phyloP scores from a whole-genome alignment of 2,888 invertebrate species.

The Ephialtes manifestator region DNA sequence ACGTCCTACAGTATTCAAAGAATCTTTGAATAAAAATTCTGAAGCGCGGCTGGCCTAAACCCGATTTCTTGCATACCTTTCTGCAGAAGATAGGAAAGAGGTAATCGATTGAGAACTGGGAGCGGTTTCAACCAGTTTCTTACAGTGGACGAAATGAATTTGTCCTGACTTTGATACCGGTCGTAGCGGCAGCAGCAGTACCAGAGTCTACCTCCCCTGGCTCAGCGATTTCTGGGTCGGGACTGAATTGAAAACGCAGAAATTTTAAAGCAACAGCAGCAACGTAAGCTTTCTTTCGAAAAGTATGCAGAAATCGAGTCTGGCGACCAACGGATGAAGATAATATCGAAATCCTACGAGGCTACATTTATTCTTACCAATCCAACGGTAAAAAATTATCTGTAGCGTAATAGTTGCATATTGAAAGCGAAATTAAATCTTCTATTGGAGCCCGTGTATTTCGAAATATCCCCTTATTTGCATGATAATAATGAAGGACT shows the following conservation, averaged over 20 bases:
- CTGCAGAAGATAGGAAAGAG: neutral
- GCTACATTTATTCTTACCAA: neutral
- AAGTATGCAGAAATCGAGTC: constrained; percentile 34
- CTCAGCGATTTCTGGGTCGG: constrained; percentile 54
- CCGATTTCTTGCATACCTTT: constrained; percentile 36
- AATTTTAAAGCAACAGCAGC: constrained; percentile 34
- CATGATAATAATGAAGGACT: neutral
- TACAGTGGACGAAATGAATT: constrained; percentile 54
- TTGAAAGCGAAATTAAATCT: neutral
- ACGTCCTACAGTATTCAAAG: constrained; percentile 26
- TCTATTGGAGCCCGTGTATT: no score
- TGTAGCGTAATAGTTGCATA: neutral
- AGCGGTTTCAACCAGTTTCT: constrained; percentile 52
- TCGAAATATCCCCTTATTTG: no score
- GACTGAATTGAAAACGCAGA: constrained; percentile 44
- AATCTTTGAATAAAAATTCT: constrained; percentile 62
- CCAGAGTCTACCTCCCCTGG: constrained; percentile 32
- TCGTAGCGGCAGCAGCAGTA: constrained; percentile 2
- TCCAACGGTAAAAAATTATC: neutral
- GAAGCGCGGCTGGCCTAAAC: constrained; percentile 37
- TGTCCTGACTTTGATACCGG: constrained; percentile 37
- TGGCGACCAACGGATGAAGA: no score
- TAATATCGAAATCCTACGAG: neutral
- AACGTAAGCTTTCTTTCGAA: constrained; percentile 27
- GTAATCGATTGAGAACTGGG: constrained; percentile 50